A percentile compares a stretch with the other conserved stretches of the same genome.
These are phyloP conservation scores for Tetranychus urticae DNA, from an alignment of 1,140 invertebrate species.

Conservation along the genomic window DNA sequence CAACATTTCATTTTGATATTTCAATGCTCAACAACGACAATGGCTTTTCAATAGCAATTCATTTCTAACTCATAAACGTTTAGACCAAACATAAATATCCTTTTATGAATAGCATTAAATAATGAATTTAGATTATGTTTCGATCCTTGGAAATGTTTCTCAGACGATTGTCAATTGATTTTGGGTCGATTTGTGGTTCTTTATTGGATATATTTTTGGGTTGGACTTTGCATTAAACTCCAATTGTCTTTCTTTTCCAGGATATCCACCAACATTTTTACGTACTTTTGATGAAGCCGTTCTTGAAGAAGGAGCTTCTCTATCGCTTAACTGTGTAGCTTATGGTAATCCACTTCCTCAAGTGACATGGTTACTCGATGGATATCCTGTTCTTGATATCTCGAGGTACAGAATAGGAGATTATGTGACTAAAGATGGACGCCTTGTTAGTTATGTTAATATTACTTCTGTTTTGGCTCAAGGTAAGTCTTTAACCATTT, in stretches of 20 bases:
- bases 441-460: constrained; percentile 36
- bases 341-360: constrained; percentile 16
- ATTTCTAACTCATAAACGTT: no score
- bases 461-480: constrained; percentile 66
- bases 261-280: constrained; percentile 15
- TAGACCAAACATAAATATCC: no score
- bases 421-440: constrained; percentile 32
- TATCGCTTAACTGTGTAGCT: constrained; percentile 16
- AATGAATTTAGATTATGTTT: no score
- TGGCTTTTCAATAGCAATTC: no score
- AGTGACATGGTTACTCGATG: constrained; percentile 24
- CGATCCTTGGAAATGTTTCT: no score
- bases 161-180: no score
- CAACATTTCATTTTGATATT: no score
- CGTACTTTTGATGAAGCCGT: constrained; percentile 13
- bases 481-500: constrained; percentile 39
- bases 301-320: constrained; percentile 11
- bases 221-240: no score
- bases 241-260: constrained; percentile 4
- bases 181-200: no score
- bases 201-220: no score
- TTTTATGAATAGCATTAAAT: no score
- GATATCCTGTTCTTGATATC: constrained; percentile 18
- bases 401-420: constrained; percentile 17
- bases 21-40: no score